phyloP scores from a whole-genome alignment of 2,113 vertebrate genomes.

The Ammodytes marinus region DNA sequence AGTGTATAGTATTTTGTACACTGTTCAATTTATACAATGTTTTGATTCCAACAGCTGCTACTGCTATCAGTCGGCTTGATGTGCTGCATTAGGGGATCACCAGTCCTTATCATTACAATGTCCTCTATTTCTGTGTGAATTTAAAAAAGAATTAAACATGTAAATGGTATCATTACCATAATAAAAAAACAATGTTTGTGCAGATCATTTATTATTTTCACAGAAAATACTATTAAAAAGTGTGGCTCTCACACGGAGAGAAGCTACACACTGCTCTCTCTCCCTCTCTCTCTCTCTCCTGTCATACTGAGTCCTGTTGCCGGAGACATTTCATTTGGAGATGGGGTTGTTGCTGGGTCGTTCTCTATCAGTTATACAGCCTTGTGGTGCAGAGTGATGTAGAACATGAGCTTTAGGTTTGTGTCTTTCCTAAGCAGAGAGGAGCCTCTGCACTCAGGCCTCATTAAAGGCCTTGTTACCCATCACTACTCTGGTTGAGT shows the following conservation, averaged over 20 bases:
- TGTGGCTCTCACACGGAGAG: not conserved
- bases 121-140: too few relatives aligned
- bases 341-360: not conserved
- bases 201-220: not conserved
- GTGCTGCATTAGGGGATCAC: too few relatives aligned
- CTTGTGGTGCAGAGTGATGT: not conserved
- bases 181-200: not conserved
- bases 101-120: too few relatives aligned
- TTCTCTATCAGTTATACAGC: not conserved
- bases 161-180: too few relatives aligned
- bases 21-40: too few relatives aligned
- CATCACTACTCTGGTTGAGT: not conserved
- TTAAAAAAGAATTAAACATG: too few relatives aligned
- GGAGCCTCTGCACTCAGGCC: constrained; percentile 3
- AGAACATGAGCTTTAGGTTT: not conserved
- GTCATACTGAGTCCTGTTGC: not conserved
- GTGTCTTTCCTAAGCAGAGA: constrained; percentile 8
- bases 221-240: not conserved
- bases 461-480: constrained; percentile 19
- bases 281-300: not conserved
- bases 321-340: not conserved
- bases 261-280: not conserved
- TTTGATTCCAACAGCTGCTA: too few relatives aligned
- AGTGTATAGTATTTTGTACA: too few relatives aligned
- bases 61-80: too few relatives aligned